phyloP scores from a whole-genome alignment of 2,113 vertebrate genomes.

The Hemiscyllium ocellatum region DNA sequence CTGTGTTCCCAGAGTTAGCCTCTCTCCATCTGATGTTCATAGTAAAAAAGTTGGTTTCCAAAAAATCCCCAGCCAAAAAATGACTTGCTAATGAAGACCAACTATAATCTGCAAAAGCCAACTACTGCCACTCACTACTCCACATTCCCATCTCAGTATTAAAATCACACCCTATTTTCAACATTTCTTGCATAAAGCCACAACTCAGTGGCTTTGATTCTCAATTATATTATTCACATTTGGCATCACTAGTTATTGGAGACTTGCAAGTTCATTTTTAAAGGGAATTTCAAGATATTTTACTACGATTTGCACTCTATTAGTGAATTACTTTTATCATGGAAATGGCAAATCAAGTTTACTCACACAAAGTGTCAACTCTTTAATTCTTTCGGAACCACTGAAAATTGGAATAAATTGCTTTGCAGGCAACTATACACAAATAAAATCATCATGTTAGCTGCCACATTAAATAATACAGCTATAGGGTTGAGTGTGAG shows the following conservation, averaged over 20 bases:
- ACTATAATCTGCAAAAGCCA: neutral
- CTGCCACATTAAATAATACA: neutral
- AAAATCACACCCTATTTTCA: neutral
- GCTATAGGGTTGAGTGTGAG: neutral
- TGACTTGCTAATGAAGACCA: neutral
- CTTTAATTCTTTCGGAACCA: neutral
- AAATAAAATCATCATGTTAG: neutral
- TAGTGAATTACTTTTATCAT: neutral
- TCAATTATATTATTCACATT: neutral
- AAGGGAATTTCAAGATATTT: neutral
- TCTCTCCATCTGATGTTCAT: neutral
- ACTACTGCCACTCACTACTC: neutral
- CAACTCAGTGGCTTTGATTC: neutral
- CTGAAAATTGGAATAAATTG: neutral
- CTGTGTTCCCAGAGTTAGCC: neutral
- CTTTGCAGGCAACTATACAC: neutral
- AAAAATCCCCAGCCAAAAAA: neutral
- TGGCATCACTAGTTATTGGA: neutral
- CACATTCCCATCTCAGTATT: neutral
- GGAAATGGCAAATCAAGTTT: neutral
- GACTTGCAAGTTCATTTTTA: neutral
- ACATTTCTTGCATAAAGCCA: neutral
- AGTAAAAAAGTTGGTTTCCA: neutral
- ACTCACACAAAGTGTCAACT: neutral
- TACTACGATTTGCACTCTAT: neutral